Conservation (phyloP, 2,797 vertebrate genomes). For the Chloroceryle amazona region DNA sequence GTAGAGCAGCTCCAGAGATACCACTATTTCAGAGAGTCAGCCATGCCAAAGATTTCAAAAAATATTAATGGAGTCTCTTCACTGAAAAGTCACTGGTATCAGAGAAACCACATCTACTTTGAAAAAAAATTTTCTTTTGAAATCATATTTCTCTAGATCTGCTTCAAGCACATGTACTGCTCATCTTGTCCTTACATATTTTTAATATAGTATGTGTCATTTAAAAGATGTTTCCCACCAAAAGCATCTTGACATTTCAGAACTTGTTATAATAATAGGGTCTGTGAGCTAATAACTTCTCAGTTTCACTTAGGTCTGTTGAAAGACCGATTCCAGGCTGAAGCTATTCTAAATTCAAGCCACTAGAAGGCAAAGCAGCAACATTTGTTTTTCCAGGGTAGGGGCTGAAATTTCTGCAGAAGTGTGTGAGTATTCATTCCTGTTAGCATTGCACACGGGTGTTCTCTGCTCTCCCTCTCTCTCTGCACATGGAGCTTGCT, state of each 20-base stretch:
- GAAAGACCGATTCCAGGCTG: background rate
- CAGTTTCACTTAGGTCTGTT: background rate
- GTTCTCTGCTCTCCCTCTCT: background rate
- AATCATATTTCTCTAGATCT: background rate
- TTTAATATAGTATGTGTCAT: background rate
- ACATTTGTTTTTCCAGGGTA: background rate
- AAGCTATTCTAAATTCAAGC: conserved; percentile 49
- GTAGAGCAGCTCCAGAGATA: conserved; percentile 23
- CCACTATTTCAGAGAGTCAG: background rate
- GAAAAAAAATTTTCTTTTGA: background rate
- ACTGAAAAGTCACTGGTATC: background rate
- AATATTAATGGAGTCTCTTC: background rate
- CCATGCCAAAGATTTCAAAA: background rate
- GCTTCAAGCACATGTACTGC: background rate
- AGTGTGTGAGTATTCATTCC: background rate
- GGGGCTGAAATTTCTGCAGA: background rate
- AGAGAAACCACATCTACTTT: background rate
- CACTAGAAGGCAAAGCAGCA: conserved; percentile 72
- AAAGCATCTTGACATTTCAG: conserved; percentile 23
- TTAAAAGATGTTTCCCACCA: conserved; percentile 37
- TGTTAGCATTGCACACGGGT: background rate
- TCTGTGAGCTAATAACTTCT: conserved; percentile 3
- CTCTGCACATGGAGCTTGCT: background rate
- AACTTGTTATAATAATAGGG: background rate
- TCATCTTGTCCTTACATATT: background rate